Conservation (phyloP, 2,888 invertebrate species). For the Leptopilina drosophilae region DNA sequence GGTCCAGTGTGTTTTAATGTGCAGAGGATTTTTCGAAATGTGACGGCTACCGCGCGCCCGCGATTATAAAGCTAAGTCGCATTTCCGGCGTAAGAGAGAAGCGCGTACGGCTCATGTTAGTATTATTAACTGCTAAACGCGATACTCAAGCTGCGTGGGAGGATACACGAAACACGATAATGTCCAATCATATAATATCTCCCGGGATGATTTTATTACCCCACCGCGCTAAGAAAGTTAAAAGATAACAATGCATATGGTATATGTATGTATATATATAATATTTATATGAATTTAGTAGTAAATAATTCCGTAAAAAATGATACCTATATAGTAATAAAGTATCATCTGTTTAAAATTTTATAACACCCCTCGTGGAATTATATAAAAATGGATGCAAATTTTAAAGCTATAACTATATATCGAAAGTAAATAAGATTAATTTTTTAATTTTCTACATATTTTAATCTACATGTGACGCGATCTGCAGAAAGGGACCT, state of each 20-base stretch:
- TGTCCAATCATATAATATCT: slow-evolving; percentile 27
- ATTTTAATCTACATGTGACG: too few species aligned
- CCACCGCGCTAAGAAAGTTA: not conserved
- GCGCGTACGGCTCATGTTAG: slow-evolving; percentile 12
- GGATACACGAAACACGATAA: slow-evolving; percentile 32
- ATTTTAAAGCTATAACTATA: too few species aligned
- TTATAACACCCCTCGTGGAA: too few species aligned
- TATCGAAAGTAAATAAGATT: too few species aligned
- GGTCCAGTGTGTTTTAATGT: not conserved
- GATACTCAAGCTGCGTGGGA: slow-evolving; percentile 30
- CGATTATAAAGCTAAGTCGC: slow-evolving; percentile 13
- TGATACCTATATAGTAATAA: too few species aligned
- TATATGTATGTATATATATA: too few species aligned
- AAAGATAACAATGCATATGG: not conserved
- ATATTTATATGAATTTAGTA: too few species aligned
- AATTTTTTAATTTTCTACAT: too few species aligned
- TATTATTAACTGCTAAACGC: slow-evolving; percentile 36
- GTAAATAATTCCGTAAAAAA: too few species aligned
- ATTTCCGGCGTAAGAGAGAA: slow-evolving; percentile 35
- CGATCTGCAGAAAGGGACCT: too few species aligned
- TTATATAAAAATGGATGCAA: too few species aligned
- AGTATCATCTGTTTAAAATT: too few species aligned
- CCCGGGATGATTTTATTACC: not conserved
- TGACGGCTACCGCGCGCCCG: slow-evolving; percentile 12
- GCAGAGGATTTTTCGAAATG: not conserved